These are phyloP conservation scores for Pristionchus mayeri DNA, from an alignment of 2,888 invertebrate genomes.

Conservation along the genomic window DNA sequence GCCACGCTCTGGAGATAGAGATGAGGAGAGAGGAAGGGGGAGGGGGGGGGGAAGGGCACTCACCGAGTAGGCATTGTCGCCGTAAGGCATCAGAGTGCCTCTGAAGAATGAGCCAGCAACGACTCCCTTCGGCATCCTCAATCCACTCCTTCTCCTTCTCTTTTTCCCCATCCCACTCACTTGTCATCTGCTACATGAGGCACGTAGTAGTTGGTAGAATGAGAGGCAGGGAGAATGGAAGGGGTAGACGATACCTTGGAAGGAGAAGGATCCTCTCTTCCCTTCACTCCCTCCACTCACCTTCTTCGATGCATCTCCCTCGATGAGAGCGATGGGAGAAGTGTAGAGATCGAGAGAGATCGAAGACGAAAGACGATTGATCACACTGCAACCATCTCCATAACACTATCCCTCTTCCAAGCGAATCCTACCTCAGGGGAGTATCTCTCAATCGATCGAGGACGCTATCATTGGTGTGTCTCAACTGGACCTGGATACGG, in stretches of 20 bases:
- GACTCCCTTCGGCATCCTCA: conserved; percentile 77
- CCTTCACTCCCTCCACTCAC: too few species aligned
- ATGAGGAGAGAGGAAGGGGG: neutral
- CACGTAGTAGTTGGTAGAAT: conserved; percentile 82
- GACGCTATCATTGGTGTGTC: conserved; percentile 89
- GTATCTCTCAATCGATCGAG: conserved; percentile 89
- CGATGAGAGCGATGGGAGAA: conserved; percentile 16
- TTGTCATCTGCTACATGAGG: conserved; percentile 88
- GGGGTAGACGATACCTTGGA: neutral
- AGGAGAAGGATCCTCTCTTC: too few species aligned
- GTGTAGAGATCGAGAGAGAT: conserved; percentile 46
- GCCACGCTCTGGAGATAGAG: conserved; percentile 5
- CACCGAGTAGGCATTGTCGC: conserved; percentile 47
- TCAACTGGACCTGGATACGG: conserved; percentile 87
- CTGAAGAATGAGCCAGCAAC: conserved; percentile 84
- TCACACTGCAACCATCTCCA: conserved; percentile 4
- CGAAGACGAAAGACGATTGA: neutral
- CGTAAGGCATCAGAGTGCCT: conserved; percentile 85
- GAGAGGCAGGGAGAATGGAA: conserved; percentile 14
- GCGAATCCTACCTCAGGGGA: conserved; percentile 78
- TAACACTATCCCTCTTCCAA: neutral
- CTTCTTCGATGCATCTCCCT: conserved; percentile 37
- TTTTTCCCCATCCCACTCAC: conserved; percentile 80
- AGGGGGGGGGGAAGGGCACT: neutral
- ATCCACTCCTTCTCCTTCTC: neutral